phyloP scores from a whole-genome alignment of 2,888 invertebrate species.

The Heliothis peltigera region DNA sequence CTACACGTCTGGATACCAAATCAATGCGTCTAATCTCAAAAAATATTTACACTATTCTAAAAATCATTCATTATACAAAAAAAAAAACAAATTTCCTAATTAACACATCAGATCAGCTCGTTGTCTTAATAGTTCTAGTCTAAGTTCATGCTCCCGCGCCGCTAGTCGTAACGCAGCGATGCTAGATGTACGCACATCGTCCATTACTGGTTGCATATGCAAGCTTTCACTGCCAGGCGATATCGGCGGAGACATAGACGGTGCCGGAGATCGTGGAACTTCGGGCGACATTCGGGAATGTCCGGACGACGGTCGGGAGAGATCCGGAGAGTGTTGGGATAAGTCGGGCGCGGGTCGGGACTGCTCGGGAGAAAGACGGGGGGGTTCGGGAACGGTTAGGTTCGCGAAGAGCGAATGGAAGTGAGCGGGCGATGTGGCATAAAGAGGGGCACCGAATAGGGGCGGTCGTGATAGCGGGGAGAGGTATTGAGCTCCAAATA shows the following conservation, averaged over 20 bases:
- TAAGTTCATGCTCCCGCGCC: conserved; percentile 96
- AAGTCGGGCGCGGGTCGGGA: conserved; percentile 73
- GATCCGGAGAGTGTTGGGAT: conserved; percentile 75
- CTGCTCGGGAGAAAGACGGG: conserved; percentile 80
- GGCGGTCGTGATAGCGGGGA: conserved; percentile 81
- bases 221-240: conserved; percentile 88
- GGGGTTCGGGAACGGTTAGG: conserved; percentile 90
- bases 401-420: conserved; percentile 96
- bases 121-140: conserved; percentile 94
- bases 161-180: conserved; percentile 96
- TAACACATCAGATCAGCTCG: conserved; percentile 89
- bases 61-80: conserved; percentile 1
- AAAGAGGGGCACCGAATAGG: conserved; percentile 84
- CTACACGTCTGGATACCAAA: conserved; percentile 51
- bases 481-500: conserved; percentile 84
- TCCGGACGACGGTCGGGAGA: conserved; percentile 68
- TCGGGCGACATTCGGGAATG: conserved; percentile 72
- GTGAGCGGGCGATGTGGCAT: conserved; percentile 89
- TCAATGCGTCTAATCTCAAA: conserved; percentile 41
- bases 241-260: conserved; percentile 88
- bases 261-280: conserved; percentile 76
- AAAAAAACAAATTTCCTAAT: conserved; percentile 36
- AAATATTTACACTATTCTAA: conserved; percentile 36
- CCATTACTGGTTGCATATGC: conserved; percentile 83
- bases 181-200: conserved; percentile 95